Conservation (phyloP, 2,113 vertebrate genomes). For the Campylomormyrus tamandua region DNA sequence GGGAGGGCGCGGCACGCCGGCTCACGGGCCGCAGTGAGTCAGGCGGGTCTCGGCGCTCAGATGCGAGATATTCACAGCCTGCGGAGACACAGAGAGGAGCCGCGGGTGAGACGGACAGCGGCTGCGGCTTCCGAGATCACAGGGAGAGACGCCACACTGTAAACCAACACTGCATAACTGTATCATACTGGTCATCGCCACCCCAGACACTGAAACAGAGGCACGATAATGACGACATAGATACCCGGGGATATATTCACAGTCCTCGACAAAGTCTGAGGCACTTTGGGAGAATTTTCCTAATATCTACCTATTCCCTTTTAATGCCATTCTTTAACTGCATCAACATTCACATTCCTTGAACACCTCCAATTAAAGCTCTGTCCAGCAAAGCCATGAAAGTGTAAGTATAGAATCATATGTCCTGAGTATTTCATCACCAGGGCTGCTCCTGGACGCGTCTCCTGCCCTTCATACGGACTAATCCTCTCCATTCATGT, state of each 20-base stretch:
- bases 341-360: background rate
- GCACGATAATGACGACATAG: background rate
- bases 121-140: background rate
- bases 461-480: background rate
- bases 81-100: constrained; percentile 21
- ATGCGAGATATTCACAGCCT: constrained; percentile 88
- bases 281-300: background rate
- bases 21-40: constrained; percentile 69
- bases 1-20: constrained; percentile 58
- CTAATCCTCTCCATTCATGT: background rate
- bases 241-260: background rate
- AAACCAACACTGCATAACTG: background rate
- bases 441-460: background rate
- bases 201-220: background rate
- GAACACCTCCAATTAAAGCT: background rate
- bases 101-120: background rate
- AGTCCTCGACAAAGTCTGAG: background rate
- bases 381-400: background rate
- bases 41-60: constrained; percentile 73
- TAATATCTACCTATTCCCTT: background rate
- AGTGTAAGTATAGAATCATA: background rate
- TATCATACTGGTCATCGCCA: background rate
- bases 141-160: background rate
- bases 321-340: background rate
- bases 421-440: background rate